Evolutionary conservation across 2,888 invertebrate species (phyloP).

Genomic region (Diploptera punctata): DNA sequence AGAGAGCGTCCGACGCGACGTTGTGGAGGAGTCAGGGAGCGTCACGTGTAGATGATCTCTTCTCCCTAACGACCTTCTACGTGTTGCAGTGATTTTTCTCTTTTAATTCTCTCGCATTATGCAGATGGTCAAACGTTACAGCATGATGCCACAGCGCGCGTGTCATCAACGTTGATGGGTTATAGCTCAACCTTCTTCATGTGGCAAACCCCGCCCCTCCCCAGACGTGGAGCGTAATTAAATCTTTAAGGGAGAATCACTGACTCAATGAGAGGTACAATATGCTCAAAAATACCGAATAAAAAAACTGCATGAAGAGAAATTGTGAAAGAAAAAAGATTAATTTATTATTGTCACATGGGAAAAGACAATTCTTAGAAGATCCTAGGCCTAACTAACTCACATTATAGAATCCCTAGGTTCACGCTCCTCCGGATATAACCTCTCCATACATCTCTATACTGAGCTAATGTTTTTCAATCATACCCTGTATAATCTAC

Average conservation of each 20-base stretch:
- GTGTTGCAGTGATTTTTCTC: slow-evolving; percentile 30
- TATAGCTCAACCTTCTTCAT: slow-evolving; percentile 19
- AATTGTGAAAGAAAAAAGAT: no score
- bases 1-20: no score
- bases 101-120: slow-evolving; percentile 39
- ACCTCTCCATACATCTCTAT: no score
- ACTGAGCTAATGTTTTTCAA: no score
- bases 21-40: no score
- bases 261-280: slow-evolving; percentile 1
- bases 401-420: no score
- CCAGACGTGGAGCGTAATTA: slow-evolving; percentile 11
- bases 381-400: no score
- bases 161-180: slow-evolving; percentile 35
- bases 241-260: not conserved
- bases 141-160: slow-evolving; percentile 36
- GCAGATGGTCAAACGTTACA: slow-evolving; percentile 27
- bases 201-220: slow-evolving; percentile 20
- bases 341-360: no score
- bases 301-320: not conserved
- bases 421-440: no score
- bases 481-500: no score
- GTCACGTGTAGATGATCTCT: not conserved
- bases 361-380: no score
- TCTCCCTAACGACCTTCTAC: slow-evolving; percentile 1
- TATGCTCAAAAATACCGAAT: not conserved